Evolutionary conservation across 1,140 invertebrate genomes (phyloP).

Genomic region (Pentalonia nigronervosa): DNA sequence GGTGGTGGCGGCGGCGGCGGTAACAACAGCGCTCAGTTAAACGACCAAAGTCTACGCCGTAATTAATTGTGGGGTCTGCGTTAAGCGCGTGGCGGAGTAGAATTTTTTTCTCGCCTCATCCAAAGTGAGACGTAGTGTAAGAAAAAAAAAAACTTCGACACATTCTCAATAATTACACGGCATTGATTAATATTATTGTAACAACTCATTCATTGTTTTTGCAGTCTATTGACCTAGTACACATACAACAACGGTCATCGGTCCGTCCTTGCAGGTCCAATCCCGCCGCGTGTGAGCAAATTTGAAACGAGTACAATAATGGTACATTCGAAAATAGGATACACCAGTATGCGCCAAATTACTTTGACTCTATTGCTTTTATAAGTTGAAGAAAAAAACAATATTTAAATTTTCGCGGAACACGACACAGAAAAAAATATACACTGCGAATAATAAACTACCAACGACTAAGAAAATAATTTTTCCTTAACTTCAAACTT

Average conservation of each 20-base stretch:
- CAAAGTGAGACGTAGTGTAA: not conserved
- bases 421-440: not conserved
- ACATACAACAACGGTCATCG: not conserved
- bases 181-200: not conserved
- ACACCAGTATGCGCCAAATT: not conserved
- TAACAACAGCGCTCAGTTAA: not conserved
- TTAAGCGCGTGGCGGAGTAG: not conserved
- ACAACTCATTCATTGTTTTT: not conserved
- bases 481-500: not conserved
- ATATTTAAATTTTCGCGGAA: not conserved
- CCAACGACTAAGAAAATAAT: not conserved
- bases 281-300: not conserved
- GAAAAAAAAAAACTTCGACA: constrained; percentile 9
- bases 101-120: not conserved
- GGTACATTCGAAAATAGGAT: not conserved
- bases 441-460: not conserved
- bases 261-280: not conserved
- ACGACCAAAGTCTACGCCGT: not conserved
- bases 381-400: not conserved
- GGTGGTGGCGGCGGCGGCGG: not conserved
- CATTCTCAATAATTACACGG: not conserved
- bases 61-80: not conserved
- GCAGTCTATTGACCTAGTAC: not conserved
- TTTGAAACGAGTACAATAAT: not conserved
- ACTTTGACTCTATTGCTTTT: not conserved